Base-by-base conservation (phyloP, 2,113 vertebrate species). In the Nothobranchius furzeri region DNA sequence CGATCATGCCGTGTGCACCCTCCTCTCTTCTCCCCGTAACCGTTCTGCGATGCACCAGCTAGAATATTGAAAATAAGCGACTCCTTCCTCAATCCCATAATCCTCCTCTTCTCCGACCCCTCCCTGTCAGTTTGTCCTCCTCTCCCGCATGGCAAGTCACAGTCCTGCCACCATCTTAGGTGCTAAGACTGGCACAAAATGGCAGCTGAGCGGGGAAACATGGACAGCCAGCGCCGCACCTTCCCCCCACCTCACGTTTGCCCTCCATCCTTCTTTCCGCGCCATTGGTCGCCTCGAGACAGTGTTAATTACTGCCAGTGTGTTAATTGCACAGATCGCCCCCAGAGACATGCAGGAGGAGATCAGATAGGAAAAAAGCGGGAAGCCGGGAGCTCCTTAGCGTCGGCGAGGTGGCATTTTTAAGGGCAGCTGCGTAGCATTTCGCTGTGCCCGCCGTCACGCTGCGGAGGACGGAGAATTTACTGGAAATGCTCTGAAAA, bases 141-240 rank as follows among this genome's bases (percentile, higher is more conserved):
- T 88, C 85, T 87, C 79, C 79, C 81, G 70, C 79, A 84, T 78
- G 51, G 81, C 85, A 78, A 92, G 87, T 88, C 87, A 87, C 87
- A 88, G 87, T 84, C 79, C 86, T 89, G 89, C 91, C 91, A 91
- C 91, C 91, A 92, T 92, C 88, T 92, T 91, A 92, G 89, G 86
- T 88, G 83, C 72, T 78, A 73, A 77, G 89, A 87, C 88, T 88
- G 89, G 90, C 90, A 92, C 88, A 90, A 92, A 92, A 92, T 92
- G 91, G 91, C 88, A 92, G 91, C 88, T 81, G 79, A 78, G 76
- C 59, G 43, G 52, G 30, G 60, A 70, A 37, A 79, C 48, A 57
- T 71, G 59, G 80, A 82, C 70, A 79, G 76, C 73, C 70, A 57
- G 62, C 47, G 63, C 78, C 60, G 73, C 73, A 81, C 84, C 86